phyloP scores from a whole-genome alignment of 2,113 vertebrate genomes.

The Choloepus hoffmanni region DNA sequence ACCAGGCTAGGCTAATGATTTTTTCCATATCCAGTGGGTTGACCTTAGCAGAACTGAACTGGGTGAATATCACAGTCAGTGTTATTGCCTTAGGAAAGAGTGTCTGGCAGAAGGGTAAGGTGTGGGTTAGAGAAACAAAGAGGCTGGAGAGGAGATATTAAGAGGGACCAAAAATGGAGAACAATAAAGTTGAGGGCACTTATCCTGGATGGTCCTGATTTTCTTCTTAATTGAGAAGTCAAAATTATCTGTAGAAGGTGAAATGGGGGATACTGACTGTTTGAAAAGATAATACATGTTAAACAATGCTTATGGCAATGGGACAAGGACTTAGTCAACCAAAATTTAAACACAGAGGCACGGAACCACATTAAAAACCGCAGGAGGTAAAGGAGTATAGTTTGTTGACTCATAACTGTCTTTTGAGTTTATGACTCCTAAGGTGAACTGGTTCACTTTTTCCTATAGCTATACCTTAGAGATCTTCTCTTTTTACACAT shows the following conservation, averaged over 20 bases:
- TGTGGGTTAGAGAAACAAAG: background rate
- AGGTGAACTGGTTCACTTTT: background rate
- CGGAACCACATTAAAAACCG: background rate
- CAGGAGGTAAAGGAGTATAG: background rate
- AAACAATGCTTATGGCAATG: background rate
- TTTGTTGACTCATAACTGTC: background rate
- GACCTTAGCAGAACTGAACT: background rate
- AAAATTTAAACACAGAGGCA: background rate
- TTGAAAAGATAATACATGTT: background rate
- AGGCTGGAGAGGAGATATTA: background rate
- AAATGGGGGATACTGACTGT: background rate
- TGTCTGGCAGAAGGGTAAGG: background rate
- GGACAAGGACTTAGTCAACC: background rate
- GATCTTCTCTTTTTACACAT: background rate
- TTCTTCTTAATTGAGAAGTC: background rate
- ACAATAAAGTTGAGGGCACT: background rate
- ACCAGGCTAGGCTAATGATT: background rate
- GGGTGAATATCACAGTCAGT: background rate
- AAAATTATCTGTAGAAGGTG: background rate
- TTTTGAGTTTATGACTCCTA: background rate
- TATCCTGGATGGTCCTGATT: background rate
- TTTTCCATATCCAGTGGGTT: background rate
- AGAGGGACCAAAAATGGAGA: background rate
- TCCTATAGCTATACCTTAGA: background rate
- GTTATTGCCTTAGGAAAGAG: background rate